These are phyloP conservation scores for Tetramorium alpestre DNA, from an alignment of 1,140 invertebrate species.

Conservation along the genomic window DNA sequence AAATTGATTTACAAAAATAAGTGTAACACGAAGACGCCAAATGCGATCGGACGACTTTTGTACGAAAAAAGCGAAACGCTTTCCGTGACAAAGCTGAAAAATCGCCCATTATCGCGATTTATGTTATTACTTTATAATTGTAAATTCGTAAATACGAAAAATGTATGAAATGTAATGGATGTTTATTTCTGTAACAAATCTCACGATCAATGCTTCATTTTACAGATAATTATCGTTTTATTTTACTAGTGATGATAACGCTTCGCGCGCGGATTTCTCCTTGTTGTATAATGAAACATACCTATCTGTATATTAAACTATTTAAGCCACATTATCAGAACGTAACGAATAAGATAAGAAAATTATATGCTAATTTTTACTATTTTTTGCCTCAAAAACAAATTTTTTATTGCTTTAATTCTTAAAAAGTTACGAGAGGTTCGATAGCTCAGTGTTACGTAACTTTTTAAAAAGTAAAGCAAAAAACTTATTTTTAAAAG, in stretches of 20 bases:
- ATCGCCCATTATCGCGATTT: neutral
- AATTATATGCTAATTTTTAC: too few species aligned
- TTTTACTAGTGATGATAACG: neutral
- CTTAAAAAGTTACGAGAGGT: too few species aligned
- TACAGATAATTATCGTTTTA: neutral
- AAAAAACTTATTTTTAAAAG: too few species aligned
- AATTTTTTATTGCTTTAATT: too few species aligned
- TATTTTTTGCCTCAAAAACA: too few species aligned
- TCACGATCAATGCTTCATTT: neutral
- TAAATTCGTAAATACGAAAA: neutral
- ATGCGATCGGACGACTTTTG: neutral
- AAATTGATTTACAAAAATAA: slow-evolving; percentile 42
- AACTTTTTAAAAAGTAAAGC: too few species aligned
- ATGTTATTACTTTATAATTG: neutral
- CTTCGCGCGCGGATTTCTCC: too few species aligned
- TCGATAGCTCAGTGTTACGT: too few species aligned
- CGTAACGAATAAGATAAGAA: too few species aligned
- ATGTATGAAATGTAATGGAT: neutral
- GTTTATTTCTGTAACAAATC: neutral
- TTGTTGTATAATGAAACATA: too few species aligned
- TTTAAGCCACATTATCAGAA: too few species aligned
- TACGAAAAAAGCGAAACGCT: neutral
- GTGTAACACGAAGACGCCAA: neutral
- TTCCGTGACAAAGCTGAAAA: slow-evolving; percentile 23
- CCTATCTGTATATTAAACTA: too few species aligned